These are phyloP conservation scores for Rousettus madagascariensis DNA, from an alignment of 2,797 vertebrate species.

Conservation along the genomic window DNA sequence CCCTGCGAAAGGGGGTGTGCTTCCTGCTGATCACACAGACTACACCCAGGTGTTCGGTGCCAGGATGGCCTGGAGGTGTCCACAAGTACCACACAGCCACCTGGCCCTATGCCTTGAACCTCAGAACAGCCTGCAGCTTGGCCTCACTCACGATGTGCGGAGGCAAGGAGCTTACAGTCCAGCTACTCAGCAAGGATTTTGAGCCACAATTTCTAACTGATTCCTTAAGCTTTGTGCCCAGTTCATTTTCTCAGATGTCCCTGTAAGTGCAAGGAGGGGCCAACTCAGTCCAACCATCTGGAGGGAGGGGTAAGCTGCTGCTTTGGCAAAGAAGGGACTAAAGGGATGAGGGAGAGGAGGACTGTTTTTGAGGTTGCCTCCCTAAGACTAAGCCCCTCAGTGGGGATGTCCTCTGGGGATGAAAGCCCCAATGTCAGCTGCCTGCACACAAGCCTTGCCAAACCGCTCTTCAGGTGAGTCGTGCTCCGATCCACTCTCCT, in stretches of 20 bases:
- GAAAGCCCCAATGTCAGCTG: fast-evolving
- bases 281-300: too few relatives aligned
- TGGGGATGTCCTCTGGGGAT: too few relatives aligned
- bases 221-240: neutral
- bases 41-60: neutral
- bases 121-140: neutral
- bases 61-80: neutral
- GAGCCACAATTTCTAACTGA: neutral
- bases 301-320: neutral
- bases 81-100: neutral
- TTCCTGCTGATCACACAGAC: neutral
- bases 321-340: neutral
- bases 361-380: neutral
- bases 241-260: neutral
- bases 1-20: neutral
- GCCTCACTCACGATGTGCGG: fast-evolving
- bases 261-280: too few relatives aligned
- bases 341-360: neutral
- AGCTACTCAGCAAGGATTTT: neutral
- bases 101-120: neutral
- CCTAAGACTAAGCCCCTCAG: neutral
- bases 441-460: neutral
- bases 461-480: neutral
- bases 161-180: neutral
- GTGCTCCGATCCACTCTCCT: neutral